Conservation (phyloP, 2,113 vertebrate species). For the Climacteris rufus region DNA sequence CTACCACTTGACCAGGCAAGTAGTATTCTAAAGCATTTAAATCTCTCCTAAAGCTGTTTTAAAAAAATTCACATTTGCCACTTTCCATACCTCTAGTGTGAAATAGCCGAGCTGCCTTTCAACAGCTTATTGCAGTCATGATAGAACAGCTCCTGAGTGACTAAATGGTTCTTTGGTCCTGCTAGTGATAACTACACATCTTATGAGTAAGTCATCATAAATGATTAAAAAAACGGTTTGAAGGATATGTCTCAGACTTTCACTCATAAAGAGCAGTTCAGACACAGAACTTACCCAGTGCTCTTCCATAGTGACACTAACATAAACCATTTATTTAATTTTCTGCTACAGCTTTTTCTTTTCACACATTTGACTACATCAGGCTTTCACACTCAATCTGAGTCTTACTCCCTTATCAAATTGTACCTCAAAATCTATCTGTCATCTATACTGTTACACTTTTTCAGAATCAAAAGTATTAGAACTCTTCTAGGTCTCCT, state of each 20-base stretch:
- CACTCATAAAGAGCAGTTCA: not conserved
- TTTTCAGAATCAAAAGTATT: not conserved
- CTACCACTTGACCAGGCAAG: not conserved
- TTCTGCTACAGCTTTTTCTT: not conserved
- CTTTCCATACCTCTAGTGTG: not conserved
- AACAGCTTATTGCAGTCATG: not conserved
- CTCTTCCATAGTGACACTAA: not conserved
- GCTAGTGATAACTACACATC: not conserved
- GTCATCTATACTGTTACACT: not conserved
- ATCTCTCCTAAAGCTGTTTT: not conserved
- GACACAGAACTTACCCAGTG: accelerated
- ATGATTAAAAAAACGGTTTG: accelerated
- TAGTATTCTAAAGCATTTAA: not conserved
- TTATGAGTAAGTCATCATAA: not conserved
- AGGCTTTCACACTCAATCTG: not conserved
- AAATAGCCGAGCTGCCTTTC: not conserved
- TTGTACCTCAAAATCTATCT: not conserved
- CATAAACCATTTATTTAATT: not conserved
- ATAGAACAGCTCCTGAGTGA: not conserved
- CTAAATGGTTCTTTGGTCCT: not conserved
- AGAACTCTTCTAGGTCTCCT: not conserved
- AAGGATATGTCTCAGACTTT: not conserved
- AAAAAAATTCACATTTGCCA: not conserved
- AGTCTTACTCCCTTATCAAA: not conserved
- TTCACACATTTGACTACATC: not conserved